phyloP scores from a whole-genome alignment of 2,888 invertebrate genomes.

The Ophraella communa region DNA sequence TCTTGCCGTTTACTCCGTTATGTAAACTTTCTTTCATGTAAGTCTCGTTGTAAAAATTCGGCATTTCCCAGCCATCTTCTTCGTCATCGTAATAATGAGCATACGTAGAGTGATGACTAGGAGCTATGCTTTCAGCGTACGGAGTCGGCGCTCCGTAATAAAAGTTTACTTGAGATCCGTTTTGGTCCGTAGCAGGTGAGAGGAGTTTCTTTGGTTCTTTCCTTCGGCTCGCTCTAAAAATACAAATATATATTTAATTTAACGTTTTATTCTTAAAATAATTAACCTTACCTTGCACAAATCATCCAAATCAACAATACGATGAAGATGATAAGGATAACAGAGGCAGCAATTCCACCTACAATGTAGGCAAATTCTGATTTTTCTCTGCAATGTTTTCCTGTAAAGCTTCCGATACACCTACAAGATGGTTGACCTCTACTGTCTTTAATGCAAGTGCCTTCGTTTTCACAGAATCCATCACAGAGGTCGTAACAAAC shows the following conservation, averaged over 20 bases:
- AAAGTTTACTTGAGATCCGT: constrained; percentile 94
- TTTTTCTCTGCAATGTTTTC: constrained; percentile 86
- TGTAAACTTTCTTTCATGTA: constrained; percentile 95
- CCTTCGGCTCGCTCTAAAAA: constrained; percentile 76
- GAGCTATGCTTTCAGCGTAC: constrained; percentile 93
- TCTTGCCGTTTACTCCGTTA: constrained; percentile 84
- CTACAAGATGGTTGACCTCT: constrained; percentile 86
- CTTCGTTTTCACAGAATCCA: constrained; percentile 88
- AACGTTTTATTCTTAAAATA: too few relatives aligned
- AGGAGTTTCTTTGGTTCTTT: constrained; percentile 92
- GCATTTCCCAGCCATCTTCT: constrained; percentile 98
- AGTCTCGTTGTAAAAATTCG: constrained; percentile 94
- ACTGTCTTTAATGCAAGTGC: constrained; percentile 83
- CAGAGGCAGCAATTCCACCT: constrained; percentile 92
- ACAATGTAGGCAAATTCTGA: constrained; percentile 96
- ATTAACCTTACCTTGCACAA: constrained; percentile 75
- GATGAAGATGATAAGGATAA: constrained; percentile 89
- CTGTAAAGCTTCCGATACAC: constrained; percentile 91
- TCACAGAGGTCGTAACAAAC: constrained; percentile 84
- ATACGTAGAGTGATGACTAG: constrained; percentile 93
- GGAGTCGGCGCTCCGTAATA: constrained; percentile 95
- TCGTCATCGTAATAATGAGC: constrained; percentile 96
- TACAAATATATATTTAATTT: not conserved
- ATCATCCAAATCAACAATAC: constrained; percentile 97
- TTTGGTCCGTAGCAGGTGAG: constrained; percentile 87